These are phyloP conservation scores for Diarsia dahlii DNA, from an alignment of 2,888 invertebrate genomes.

Conservation along the genomic window DNA sequence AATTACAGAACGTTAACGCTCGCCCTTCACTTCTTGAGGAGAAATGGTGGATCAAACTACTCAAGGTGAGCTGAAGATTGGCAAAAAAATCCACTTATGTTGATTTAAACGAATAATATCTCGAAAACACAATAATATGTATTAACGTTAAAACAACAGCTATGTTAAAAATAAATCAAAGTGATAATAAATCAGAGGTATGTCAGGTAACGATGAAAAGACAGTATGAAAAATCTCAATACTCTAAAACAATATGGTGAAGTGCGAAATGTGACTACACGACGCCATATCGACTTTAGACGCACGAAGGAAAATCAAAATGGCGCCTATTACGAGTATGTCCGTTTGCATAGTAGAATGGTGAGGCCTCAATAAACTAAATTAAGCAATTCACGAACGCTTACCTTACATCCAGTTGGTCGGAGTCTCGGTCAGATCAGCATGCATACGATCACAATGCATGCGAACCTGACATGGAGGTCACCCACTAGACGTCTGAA, in stretches of 20 bases:
- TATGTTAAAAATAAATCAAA: too few species aligned
- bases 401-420: conserved; percentile 5
- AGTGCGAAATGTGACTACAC: not conserved
- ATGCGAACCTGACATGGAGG: conserved; percentile 2
- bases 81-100: too few species aligned
- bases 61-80: not conserved
- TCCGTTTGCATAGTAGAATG: not conserved
- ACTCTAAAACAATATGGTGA: not conserved
- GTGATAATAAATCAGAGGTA: not conserved
- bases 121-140: too few species aligned
- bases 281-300: conserved; percentile 6
- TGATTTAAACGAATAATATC: too few species aligned
- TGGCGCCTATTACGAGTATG: too few species aligned
- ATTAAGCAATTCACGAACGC: not conserved
- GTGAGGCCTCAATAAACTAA: not conserved
- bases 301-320: not conserved
- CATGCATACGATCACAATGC: conserved; percentile 1
- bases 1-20: not conserved
- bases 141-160: too few species aligned
- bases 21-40: too few species aligned
- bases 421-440: not conserved
- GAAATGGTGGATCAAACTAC: not conserved
- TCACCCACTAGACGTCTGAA: not conserved
- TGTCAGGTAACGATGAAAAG: not conserved
- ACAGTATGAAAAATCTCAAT: not conserved